Percentiles rank a stretch among this genome's conserved stretches.
These are phyloP conservation scores for Rhabdornis inornatus DNA, from an alignment of 2,113 vertebrate genomes.

Conservation along the genomic window DNA sequence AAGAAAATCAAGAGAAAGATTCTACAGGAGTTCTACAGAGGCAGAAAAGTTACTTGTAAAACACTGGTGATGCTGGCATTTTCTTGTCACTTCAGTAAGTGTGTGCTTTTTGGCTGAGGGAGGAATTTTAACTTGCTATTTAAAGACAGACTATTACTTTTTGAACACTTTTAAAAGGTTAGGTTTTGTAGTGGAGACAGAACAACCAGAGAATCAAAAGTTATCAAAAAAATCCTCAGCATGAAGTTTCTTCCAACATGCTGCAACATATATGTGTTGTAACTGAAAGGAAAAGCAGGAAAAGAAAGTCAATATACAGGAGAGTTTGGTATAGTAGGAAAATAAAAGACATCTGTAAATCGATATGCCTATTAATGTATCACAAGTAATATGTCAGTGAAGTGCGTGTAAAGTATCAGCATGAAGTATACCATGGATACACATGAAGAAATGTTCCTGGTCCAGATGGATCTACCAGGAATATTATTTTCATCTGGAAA, in stretches of 20 bases:
- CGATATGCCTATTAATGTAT: accelerated
- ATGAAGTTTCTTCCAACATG: not conserved
- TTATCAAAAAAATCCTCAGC: accelerated
- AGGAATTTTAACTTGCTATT: conserved; percentile 22
- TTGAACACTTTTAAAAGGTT: not conserved
- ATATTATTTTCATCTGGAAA: not conserved
- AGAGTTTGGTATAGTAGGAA: not conserved
- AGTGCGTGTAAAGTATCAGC: not conserved
- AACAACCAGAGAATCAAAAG: not conserved
- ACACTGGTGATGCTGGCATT: not conserved
- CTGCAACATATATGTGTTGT: not conserved
- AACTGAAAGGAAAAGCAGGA: not conserved
- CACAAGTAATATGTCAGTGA: not conserved
- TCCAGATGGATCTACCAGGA: not conserved
- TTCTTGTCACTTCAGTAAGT: not conserved
- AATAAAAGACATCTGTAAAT: not conserved
- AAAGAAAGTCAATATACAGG: not conserved
- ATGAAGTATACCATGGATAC: not conserved
- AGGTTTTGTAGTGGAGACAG: not conserved
- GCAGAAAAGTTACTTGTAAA: not conserved
- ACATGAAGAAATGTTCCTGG: not conserved
- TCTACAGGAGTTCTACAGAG: not conserved
- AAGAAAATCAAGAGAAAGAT: not conserved
- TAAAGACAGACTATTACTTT: not conserved
- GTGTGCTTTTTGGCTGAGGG: not conserved